Percentiles rank a stretch among this genome's conserved stretches.
Conservation (phyloP, 2,797 vertebrate species). For the Mionectes olivaceus region DNA sequence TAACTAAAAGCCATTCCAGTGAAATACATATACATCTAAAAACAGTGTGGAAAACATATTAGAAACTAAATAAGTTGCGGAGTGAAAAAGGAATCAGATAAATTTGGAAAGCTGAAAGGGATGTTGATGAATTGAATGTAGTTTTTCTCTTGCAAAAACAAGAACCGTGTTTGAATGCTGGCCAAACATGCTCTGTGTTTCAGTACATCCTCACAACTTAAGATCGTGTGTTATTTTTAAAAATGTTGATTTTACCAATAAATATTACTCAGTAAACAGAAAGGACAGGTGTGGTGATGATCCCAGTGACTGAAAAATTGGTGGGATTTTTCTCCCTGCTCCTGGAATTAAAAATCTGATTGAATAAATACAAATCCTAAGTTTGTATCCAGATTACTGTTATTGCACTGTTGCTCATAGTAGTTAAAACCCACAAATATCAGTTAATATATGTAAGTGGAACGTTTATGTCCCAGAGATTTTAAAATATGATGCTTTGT, state of each 20-base stretch:
- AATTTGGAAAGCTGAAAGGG: neutral
- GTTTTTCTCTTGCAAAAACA: neutral
- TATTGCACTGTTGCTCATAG: fast-evolving
- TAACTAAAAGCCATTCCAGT: neutral
- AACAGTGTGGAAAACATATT: neutral
- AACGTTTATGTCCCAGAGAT: neutral
- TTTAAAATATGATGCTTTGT: neutral
- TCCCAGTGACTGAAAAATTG: neutral
- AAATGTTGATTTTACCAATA: neutral
- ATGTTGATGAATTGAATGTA: neutral
- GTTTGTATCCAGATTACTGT: neutral
- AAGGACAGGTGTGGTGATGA: neutral
- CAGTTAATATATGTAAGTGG: neutral
- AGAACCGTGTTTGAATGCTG: neutral
- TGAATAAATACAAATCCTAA: neutral
- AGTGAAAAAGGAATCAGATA: neutral
- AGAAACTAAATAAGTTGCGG: neutral
- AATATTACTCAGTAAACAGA: neutral
- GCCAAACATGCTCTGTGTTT: neutral
- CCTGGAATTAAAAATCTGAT: neutral
- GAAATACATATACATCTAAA: neutral
- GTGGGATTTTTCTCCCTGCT: neutral
- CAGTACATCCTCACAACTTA: neutral
- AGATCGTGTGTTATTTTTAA: neutral
- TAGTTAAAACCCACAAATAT: neutral